Percentiles rank a stretch among this genome's conserved stretches.
phyloP scores from a whole-genome alignment of 2,113 vertebrate genomes.

The Astatoreochromis straeleni region DNA sequence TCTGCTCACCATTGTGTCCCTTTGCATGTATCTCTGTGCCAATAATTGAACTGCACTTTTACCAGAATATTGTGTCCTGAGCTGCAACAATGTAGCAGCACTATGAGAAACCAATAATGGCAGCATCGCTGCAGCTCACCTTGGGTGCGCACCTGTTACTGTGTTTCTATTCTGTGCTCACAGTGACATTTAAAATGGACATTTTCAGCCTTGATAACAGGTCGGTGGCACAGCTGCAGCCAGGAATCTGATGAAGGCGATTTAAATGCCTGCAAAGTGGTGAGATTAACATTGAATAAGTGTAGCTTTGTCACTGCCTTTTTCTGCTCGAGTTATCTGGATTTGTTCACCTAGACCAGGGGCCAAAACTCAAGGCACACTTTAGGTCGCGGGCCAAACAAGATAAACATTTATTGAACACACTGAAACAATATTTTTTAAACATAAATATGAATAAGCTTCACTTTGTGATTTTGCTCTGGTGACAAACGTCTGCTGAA shows the following conservation, averaged over 20 bases:
- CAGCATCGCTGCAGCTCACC: slow-evolving; percentile 83
- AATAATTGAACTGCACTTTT: slow-evolving; percentile 77
- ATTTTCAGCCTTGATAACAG: slow-evolving; percentile 96
- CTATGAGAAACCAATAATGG: slow-evolving; percentile 85
- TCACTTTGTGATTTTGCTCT: background rate
- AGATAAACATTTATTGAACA: background rate
- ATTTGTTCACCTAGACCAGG: slow-evolving; percentile 81
- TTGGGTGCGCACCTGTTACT: slow-evolving; percentile 85
- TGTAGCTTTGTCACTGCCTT: slow-evolving; percentile 75
- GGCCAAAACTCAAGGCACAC: background rate
- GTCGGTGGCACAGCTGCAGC: slow-evolving; percentile 85
- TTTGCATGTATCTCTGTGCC: slow-evolving; percentile 45
- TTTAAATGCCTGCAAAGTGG: slow-evolving; percentile 98
- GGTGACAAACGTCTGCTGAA: background rate
- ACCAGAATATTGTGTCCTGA: slow-evolving; percentile 67
- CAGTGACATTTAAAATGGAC: slow-evolving; percentile 95
- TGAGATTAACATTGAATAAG: slow-evolving; percentile 98
- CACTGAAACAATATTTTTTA: background rate
- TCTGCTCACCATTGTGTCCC: slow-evolving; percentile 74
- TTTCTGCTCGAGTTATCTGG: slow-evolving; percentile 76
- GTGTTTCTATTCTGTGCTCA: slow-evolving; percentile 86
- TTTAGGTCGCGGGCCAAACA: background rate
- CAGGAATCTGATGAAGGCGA: slow-evolving; percentile 90
- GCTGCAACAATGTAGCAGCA: slow-evolving; percentile 82
- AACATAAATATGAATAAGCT: background rate